These are phyloP conservation scores for Neodiprion pinetum DNA, from an alignment of 1,140 invertebrate genomes.

Conservation along the genomic window DNA sequence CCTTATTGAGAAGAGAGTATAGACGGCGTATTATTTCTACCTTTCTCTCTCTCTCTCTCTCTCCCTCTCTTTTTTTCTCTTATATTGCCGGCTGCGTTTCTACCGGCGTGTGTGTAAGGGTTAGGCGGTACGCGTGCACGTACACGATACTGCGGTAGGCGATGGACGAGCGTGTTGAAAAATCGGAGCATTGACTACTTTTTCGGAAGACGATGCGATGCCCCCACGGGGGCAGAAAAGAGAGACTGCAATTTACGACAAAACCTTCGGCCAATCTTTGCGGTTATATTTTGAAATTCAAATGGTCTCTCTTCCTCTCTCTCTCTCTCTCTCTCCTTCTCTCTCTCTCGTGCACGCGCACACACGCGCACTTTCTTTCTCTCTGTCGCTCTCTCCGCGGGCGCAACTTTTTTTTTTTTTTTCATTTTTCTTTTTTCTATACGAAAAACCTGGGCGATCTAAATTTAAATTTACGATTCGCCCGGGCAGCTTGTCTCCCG, in stretches of 20 bases:
- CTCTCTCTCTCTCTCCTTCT: no score
- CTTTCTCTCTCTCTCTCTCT: constrained; percentile 3
- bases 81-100: constrained; percentile 1
- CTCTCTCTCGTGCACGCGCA: no score
- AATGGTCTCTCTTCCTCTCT: background rate
- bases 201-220: background rate
- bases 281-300: background rate
- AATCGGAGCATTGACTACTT: no score
- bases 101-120: no score
- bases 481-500: constrained; percentile 7
- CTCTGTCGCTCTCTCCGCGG: no score
- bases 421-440: background rate
- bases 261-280: background rate
- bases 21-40: no score
- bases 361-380: no score
- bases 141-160: no score
- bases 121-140: no score
- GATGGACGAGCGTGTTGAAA: no score
- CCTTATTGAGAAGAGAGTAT: no score
- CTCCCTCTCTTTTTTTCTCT: background rate
- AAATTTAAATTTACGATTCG: constrained; percentile 27
- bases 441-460: constrained; percentile 14
- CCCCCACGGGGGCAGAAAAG: background rate
- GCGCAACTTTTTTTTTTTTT: constrained; percentile 20
- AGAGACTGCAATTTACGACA: constrained; percentile 10